These are phyloP conservation scores for Arbacia lixula DNA, from an alignment of 53 echinoderm and acorn worm species.

Conservation along the genomic window DNA sequence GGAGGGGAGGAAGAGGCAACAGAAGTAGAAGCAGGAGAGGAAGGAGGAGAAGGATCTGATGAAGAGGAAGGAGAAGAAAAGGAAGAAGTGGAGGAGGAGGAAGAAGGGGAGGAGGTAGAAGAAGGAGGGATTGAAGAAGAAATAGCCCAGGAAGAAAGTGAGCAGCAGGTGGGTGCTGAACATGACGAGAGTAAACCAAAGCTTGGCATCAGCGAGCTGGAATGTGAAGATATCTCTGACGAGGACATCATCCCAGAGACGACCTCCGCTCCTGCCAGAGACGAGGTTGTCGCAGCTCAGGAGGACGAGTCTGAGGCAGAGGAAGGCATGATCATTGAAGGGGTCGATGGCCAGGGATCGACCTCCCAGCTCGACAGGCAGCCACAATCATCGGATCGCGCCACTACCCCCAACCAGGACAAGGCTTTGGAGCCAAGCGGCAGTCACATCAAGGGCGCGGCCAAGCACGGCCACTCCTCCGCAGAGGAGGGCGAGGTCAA, in stretches of 20 bases:
- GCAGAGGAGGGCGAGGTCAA: constrained; percentile 88
- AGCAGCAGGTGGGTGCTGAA: no score
- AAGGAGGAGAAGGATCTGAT: no score
- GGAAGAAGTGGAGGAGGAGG: no score
- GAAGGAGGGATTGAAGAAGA: neutral
- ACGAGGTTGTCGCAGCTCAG: neutral
- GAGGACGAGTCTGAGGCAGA: constrained; percentile 20
- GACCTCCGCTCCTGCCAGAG: no score
- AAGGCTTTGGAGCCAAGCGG: neutral
- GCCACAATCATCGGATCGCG: no score
- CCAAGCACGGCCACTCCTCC: constrained; percentile 60
- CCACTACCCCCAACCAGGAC: no score
- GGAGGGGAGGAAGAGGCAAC: no score
- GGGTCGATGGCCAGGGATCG: neutral
- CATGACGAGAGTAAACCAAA: constrained; percentile 4
- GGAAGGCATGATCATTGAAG: constrained; percentile 43
- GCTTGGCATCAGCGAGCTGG: constrained; percentile 2
- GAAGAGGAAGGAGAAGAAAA: no score
- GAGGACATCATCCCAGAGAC: constrained; percentile 30
- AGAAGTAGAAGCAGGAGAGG: no score
- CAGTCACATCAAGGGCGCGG: neutral
- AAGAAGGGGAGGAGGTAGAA: neutral
- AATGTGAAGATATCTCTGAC: constrained; percentile 42
- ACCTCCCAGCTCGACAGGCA: neutral
- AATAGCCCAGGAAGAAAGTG: no score